Base-by-base conservation (phyloP, 2,888 invertebrate species). In the Schrankia costaestrigalis region DNA sequence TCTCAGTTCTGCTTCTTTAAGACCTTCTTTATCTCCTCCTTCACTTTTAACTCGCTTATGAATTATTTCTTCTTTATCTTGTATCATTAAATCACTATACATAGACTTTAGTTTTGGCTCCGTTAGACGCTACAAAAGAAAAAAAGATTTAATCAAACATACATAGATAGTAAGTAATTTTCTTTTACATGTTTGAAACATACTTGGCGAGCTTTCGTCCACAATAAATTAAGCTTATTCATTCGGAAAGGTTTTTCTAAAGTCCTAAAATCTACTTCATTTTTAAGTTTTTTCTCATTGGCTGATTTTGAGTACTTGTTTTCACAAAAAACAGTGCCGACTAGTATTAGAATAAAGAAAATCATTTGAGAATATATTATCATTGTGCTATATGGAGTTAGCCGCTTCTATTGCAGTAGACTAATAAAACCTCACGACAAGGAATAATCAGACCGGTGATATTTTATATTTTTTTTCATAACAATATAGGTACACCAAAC, bases 121-220 rank as follows among this genome's bases (percentile, higher is more conserved):
- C 3, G 95, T 93, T 22, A 97, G 73, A 41, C 95, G 90, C 97
- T 96, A 65, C 6, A 76, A 71, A 31, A 26, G 31, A 29, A 21
- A 11, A 9, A 26, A 11, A 10, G 4, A 13, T 13, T 8, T 12
- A 25, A 25, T 13, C 7, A 11, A 1, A 3, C 12, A 11, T 5
- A 11, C 8, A 7, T 3, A 11, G 1, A 12, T 9, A 2, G 9
- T 18, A 18, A 1, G 1, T 12, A 27, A 11, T n/a, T 6, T 19
- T 21, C n/a, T 9, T 5, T 4, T 4, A 21, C 2, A n/a, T n/a
- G n/a, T 7, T 17, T 0, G 6, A 10, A 1, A 9, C 40, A 85
- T 89, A 97, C 97, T 77, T 94, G 92, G 78, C 94, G 93, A 7
- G 97, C 97, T 88, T 97, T 97, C 2, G 92, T 82, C 97, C 97